Conservation (phyloP, 2,113 vertebrate species). For the Panurus biarmicus region DNA sequence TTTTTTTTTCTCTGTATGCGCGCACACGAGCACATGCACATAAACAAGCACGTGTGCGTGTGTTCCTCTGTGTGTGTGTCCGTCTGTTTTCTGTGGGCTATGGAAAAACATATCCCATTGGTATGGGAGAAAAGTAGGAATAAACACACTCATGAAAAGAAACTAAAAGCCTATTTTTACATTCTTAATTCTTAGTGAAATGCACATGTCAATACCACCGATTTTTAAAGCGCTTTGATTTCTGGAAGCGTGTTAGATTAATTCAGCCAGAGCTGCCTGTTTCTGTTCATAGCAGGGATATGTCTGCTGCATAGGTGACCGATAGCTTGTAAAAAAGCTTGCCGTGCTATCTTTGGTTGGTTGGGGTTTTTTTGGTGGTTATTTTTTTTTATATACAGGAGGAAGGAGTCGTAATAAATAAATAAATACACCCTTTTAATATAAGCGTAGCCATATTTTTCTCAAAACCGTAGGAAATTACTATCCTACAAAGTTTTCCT, state of each 20-base stretch:
- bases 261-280: not conserved
- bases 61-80: not conserved
- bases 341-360: not conserved
- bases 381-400: not conserved
- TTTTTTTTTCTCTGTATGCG: rapidly evolving
- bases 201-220: constrained; percentile 56
- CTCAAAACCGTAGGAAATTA: constrained; percentile 77
- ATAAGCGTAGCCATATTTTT: constrained; percentile 66
- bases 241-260: constrained; percentile 42
- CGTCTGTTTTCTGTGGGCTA: not conserved
- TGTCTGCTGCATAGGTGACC: constrained; percentile 16
- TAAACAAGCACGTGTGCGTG: not conserved
- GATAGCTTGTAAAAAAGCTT: not conserved
- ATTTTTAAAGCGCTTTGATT: constrained; percentile 46
- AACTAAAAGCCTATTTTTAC: not conserved
- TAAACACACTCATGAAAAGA: not conserved
- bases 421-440: constrained; percentile 59
- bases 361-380: not conserved
- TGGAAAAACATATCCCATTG: not conserved
- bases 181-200: constrained; percentile 56
- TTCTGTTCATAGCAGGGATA: not conserved
- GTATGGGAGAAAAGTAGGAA: not conserved
- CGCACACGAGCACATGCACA: not conserved
- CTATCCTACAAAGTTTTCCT: constrained; percentile 75
- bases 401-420: constrained; percentile 60